These are phyloP conservation scores for Drosophila ogumai DNA, from an alignment of 1,140 invertebrate genomes.

Conservation along the genomic window DNA sequence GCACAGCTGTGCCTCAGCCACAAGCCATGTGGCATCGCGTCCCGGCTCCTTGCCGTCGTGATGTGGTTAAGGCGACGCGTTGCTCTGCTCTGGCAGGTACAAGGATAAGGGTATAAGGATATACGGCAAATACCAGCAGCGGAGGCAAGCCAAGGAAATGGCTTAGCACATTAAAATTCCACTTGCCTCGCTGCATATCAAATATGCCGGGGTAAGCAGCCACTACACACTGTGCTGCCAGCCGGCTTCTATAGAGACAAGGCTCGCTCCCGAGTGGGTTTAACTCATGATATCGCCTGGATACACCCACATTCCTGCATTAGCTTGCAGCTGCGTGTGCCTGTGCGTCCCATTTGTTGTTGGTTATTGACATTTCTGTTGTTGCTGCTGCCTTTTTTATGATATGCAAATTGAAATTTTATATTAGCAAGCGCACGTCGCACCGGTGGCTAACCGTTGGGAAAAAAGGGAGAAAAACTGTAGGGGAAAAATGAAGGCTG, in stretches of 20 bases:
- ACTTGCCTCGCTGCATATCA: conserved; percentile 80
- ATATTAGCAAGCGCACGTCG: conserved; percentile 68
- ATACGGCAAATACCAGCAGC: conserved; percentile 43
- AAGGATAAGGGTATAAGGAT: conserved; percentile 23
- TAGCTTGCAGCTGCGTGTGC: conserved; percentile 31
- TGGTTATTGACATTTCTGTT: conserved; percentile 67
- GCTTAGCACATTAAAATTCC: conserved; percentile 83
- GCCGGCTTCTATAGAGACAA: conserved; percentile 22
- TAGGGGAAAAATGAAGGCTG: neutral
- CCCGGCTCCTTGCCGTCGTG: neutral
- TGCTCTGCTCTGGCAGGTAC: conserved; percentile 8
- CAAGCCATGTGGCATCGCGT: conserved; percentile 12
- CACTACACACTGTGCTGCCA: conserved; percentile 4
- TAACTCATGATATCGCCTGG: conserved; percentile 40
- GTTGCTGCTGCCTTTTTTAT: conserved; percentile 30
- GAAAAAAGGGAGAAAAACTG: conserved; percentile 32
- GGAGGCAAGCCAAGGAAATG: conserved; percentile 64
- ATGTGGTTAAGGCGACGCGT: conserved; percentile 18
- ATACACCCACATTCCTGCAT: conserved; percentile 26
- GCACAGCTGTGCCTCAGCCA: conserved; percentile 30
- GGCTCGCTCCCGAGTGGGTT: conserved; percentile 40
- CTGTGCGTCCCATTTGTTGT: conserved; percentile 65
- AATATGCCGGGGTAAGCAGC: conserved; percentile 68
- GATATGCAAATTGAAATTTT: conserved; percentile 83
- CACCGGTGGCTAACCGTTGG: conserved; percentile 36